These are phyloP conservation scores for Steatocranus sp. DNA, from an alignment of 2,797 vertebrate species.

Conservation along the genomic window DNA sequence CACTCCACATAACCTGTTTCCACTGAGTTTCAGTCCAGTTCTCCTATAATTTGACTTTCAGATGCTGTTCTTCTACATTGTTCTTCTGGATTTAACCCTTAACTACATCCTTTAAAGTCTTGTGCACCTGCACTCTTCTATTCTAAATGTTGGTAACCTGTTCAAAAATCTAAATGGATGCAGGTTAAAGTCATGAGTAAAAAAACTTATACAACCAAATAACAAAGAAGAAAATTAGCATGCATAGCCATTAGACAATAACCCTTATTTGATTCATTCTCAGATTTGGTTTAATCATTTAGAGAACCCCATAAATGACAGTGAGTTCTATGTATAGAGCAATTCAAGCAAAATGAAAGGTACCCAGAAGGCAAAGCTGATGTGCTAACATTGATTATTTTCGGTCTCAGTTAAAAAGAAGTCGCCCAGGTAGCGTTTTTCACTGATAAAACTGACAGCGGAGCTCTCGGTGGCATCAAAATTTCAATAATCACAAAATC, in stretches of 20 bases:
- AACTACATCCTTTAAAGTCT: constrained; percentile 10
- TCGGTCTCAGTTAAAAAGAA: constrained; percentile 18
- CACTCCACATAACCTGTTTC: background rate
- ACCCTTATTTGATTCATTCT: background rate
- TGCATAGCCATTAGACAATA: background rate
- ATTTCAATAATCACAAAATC: constrained; percentile 43
- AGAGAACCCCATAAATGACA: background rate
- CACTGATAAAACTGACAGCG: constrained; percentile 31
- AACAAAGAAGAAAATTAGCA: background rate
- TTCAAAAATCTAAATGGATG: background rate
- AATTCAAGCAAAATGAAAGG: background rate
- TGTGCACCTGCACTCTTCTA: background rate
- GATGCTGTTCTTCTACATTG: background rate
- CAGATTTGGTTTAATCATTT: constrained; percentile 2
- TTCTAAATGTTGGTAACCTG: background rate
- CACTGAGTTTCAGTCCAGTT: background rate
- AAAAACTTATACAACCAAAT: background rate
- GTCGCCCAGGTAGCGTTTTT: constrained; percentile 21
- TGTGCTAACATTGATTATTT: constrained; percentile 43
- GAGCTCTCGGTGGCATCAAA: constrained; percentile 8
- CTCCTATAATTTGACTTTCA: background rate
- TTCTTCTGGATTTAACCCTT: background rate
- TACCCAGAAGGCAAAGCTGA: constrained; percentile 8
- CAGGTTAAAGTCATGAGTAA: background rate
- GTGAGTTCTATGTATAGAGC: constrained; percentile 1